Percentiles rank a stretch among this genome's conserved stretches.
phyloP scores from a whole-genome alignment of 1,140 invertebrate genomes.

The Neodiprion fabricii region DNA sequence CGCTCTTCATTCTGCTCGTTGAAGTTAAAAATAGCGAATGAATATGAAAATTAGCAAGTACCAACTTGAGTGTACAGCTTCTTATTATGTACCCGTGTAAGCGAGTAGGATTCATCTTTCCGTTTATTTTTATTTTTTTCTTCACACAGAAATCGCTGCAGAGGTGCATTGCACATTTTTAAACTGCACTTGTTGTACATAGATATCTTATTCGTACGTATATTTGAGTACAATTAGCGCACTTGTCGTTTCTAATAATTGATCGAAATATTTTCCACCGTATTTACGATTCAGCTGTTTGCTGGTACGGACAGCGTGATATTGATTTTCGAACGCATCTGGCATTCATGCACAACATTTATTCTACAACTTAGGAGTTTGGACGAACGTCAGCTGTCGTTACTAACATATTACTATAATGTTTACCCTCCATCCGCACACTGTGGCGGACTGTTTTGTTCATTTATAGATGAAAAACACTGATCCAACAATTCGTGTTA shows the following conservation, averaged over 20 bases:
- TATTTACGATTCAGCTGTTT: background rate
- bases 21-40: no score
- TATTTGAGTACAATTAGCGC: background rate
- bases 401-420: background rate
- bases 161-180: background rate
- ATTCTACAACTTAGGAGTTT: slow-evolving; percentile 5
- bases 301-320: background rate
- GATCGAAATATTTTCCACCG: background rate
- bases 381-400: background rate
- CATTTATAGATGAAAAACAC: no score
- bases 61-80: no score
- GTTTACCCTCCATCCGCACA: background rate
- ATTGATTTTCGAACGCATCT: background rate
- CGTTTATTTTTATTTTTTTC: no score
- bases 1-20: no score
- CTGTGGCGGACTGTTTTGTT: no score
- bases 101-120: no score
- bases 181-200: background rate
- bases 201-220: background rate
- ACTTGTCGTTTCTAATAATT: background rate
- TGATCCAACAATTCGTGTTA: no score
- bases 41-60: no score
- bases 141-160: background rate
- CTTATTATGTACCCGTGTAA: no score
- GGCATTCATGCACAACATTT: slow-evolving; percentile 3